Percentiles rank a stretch among this genome's conserved stretches.
These are phyloP conservation scores for Sicus ferrugineus DNA, from an alignment of 2,888 invertebrate genomes.

Conservation along the genomic window DNA sequence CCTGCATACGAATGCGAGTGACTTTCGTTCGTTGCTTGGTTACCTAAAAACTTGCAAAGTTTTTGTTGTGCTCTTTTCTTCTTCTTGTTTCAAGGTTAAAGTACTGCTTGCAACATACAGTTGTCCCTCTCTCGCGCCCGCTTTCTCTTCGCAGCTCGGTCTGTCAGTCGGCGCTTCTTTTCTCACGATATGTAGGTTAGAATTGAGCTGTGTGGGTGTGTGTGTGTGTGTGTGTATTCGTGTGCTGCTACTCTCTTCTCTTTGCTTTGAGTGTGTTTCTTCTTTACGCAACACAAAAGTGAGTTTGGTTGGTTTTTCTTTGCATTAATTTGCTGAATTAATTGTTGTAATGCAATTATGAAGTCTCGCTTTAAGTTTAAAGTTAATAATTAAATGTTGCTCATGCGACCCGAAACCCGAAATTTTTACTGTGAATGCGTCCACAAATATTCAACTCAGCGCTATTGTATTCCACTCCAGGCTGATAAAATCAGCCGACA, in stretches of 20 bases:
- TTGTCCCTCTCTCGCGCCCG: constrained; percentile 7
- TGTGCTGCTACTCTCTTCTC: background rate
- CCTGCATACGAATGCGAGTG: background rate
- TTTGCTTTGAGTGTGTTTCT: constrained; percentile 3
- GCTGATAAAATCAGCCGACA: no score
- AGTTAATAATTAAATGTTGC: no score
- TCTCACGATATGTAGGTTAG: background rate
- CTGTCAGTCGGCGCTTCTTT: constrained; percentile 1
- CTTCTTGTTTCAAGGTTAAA: constrained; percentile 27
- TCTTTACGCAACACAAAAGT: background rate
- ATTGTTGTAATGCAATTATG: no score
- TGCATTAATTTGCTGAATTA: background rate
- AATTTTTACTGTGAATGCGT: no score
- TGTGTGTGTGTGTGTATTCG: background rate
- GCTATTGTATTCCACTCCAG: no score
- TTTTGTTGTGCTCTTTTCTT: constrained; percentile 15
- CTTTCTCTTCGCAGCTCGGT: background rate
- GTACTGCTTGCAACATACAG: background rate
- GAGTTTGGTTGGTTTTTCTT: background rate
- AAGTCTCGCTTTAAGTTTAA: no score
- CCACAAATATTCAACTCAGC: no score
- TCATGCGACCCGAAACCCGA: no score
- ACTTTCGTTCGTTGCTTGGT: constrained; percentile 26
- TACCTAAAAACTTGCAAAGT: constrained; percentile 37
- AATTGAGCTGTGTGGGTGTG: background rate